Base-by-base conservation (phyloP, 2,888 invertebrate genomes). In the Pachliopta kotzebuea region DNA sequence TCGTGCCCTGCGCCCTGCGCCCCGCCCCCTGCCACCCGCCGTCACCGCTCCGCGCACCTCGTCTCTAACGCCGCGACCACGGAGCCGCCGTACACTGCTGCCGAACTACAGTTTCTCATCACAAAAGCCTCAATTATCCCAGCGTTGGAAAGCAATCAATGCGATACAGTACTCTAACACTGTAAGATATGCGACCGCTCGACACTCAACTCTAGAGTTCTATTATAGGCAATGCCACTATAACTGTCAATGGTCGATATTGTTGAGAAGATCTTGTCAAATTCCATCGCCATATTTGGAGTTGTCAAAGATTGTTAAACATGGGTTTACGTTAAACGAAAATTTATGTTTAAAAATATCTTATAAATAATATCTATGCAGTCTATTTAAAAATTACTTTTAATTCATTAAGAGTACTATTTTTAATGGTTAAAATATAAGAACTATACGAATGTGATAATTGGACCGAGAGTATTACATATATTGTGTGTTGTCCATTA, bases 1-100 rank as follows among this genome's bases (percentile, higher is more conserved):
- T 83, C 84, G 83, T 79, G 78, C 75, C 86, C 86, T 74, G 74
- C 71, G 80, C 83, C 71, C 79, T 77, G 75, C 80, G 76, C 72
- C 76, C n/a, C 76, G 76, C 74, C 71, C 70, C 73, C 31, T 11
- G 31, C 31, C 31, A 70, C 72, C 73, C 77, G 69, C 73, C 70
- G 71, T n/a, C 49, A 70, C 70, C 71, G 70, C 71, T 75, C 75
- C 78, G 72, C 73, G 70, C 72, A 73, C 76, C 74, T 71, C 70
- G 70, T n/a, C 45, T 18, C 45, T 4, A 42, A 2, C 42, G 42
- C 71, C 71, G 72, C 71, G 73, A 70, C 71, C 69, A 58, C 65
- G 64, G 45, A 55, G 67, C 71, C 75, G 68, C 67, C 69, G 74
- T 81, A 77, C 83, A 86, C 76, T 78, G 78, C 78, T 75, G 73